Evolutionary conservation across 2,113 vertebrate species (phyloP), one percentile per base, ranked within the genome.

Genomic region (Forbesichthys agassizii): DNA sequence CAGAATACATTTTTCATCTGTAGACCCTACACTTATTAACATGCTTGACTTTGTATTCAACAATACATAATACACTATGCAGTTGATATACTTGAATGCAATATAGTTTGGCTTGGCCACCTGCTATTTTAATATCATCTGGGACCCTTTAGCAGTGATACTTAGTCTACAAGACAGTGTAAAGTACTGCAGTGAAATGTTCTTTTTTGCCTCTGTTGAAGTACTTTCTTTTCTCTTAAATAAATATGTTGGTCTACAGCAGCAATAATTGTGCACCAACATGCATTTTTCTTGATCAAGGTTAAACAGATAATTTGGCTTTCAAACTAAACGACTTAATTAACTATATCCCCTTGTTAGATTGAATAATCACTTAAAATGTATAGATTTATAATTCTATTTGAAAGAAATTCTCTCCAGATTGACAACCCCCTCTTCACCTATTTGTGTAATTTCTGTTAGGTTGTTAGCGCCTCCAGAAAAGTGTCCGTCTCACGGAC

Each of bases 201-300:
- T 62, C 77, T 47, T 67, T 67, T 54, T 62, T 53, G 59, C 68
- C 68, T 71, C 56, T 55, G 27, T 47, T 20, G 33, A 36, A 46
- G 74, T 73, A 66, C 64, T 78, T 84, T 84, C 79, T 71, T 76
- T 69, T 66, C 74, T 75, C 69, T 72, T 67, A 84, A 77, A 86
- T 86, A 80, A 80, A 78, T 69, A 67, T 69, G 78, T 80, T 82
- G 46, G 42, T 81, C 67, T 72, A 58, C 47, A 60, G 33, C 67
- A 52, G 7, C 42, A 46, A 33, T 60, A 27, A 54, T 61, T 33
- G 13, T 14, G 13, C 52, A 42, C 36, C 36, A 5, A 42, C 36
- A 42, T 42, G 36, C 36, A 42, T 42, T 42, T 42, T 42, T 42
- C 36, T 5, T 42, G 36, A 42, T 42, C 36, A 42, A 6, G 36